phyloP scores from a whole-genome alignment of 1,140 invertebrate genomes.

The Polypedilum pembai region DNA sequence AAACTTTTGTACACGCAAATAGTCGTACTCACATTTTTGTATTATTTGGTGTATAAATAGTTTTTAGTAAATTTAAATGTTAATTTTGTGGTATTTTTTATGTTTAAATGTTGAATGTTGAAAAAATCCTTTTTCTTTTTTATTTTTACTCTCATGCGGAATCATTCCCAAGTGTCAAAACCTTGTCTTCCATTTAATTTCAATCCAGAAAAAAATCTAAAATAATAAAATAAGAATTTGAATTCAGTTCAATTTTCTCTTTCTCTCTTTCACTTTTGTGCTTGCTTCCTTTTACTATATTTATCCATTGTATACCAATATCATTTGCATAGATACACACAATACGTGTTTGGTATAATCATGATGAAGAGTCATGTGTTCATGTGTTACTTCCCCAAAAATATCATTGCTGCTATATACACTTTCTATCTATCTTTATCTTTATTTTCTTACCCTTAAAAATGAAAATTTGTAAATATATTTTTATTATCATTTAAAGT shows the following conservation, averaged over 20 bases:
- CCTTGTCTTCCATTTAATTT: no score
- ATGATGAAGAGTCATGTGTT: conserved; percentile 12
- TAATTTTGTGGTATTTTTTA: conserved; percentile 19
- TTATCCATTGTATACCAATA: neutral
- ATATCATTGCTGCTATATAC: no score
- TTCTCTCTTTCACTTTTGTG: neutral
- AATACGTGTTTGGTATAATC: conserved; percentile 12
- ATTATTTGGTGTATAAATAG: conserved; percentile 21
- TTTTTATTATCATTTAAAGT: no score
- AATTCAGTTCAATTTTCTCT: no score
- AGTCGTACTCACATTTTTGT: neutral
- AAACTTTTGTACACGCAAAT: neutral
- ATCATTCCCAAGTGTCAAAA: no score
- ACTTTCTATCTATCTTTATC: no score
- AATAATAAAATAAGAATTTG: no score
- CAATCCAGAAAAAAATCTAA: no score
- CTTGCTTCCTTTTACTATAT: neutral
- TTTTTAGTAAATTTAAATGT: conserved; percentile 16
- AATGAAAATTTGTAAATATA: no score
- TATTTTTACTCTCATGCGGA: no score
- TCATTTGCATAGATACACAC: conserved; percentile 12
- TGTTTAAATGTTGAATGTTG: conserved; percentile 26
- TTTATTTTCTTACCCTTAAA: no score
- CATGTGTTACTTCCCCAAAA: no score
- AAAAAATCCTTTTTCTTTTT: neutral